Conservation (phyloP, 2,888 invertebrate species). For the Thereva nobilitata region DNA sequence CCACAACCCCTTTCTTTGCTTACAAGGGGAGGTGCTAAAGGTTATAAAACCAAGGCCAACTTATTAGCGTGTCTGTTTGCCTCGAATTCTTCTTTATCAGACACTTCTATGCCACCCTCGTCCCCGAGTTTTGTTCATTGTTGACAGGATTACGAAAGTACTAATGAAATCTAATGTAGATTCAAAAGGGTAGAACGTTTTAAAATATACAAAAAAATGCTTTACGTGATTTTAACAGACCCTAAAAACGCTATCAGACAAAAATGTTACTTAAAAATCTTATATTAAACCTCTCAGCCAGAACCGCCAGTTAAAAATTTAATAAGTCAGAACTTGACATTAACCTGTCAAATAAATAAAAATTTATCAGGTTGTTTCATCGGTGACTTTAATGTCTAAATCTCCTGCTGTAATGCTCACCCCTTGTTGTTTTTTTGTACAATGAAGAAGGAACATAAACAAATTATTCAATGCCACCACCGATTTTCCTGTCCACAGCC, state of each 20-base stretch:
- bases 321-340: conserved; percentile 42
- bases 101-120: too few relatives aligned
- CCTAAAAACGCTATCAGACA: not conserved
- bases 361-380: conserved; percentile 41
- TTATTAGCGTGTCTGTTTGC: too few relatives aligned
- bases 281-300: not conserved
- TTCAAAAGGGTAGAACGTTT: too few relatives aligned
- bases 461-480: conserved; percentile 42
- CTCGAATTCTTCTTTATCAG: too few relatives aligned
- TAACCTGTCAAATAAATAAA: conserved; percentile 44
- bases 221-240: too few relatives aligned
- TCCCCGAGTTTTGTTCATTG: too few relatives aligned
- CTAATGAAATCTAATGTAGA: too few relatives aligned
- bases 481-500: conserved; percentile 30
- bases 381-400: conserved; percentile 42
- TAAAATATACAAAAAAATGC: too few relatives aligned
- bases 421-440: not conserved
- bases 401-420: conserved; percentile 15
- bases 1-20: too few relatives aligned
- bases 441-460: conserved; percentile 37
- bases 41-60: too few relatives aligned
- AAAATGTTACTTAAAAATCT: not conserved
- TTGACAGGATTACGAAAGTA: too few relatives aligned
- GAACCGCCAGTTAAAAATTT: conserved; percentile 30
- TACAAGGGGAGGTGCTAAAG: too few relatives aligned